These are phyloP conservation scores for Gibbula magus DNA, from an alignment of 2,888 invertebrate genomes.

Conservation along the genomic window DNA sequence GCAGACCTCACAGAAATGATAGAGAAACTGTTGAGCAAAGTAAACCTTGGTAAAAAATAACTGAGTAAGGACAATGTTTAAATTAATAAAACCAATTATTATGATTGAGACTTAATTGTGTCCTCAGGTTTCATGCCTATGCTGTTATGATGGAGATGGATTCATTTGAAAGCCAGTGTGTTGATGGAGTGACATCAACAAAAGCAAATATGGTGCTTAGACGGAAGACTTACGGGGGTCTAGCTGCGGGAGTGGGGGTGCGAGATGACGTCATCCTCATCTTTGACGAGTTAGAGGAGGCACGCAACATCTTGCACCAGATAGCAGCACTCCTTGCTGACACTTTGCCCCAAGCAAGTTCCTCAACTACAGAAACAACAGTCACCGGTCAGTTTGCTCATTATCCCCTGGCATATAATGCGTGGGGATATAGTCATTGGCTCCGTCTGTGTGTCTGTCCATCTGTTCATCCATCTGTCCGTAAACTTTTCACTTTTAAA, in stretches of 20 bases:
- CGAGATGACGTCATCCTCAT: conserved; percentile 73
- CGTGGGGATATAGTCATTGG: too few relatives aligned
- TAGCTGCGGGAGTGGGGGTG: conserved; percentile 73
- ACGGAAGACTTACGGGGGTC: conserved; percentile 72
- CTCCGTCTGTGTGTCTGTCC: neutral
- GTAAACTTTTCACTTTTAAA: too few relatives aligned
- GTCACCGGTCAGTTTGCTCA: neutral
- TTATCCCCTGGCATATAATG: too few relatives aligned
- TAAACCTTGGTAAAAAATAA: too few relatives aligned
- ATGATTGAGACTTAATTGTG: too few relatives aligned
- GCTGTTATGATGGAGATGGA: conserved; percentile 74
- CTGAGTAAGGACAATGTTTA: too few relatives aligned
- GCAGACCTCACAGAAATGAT: too few relatives aligned
- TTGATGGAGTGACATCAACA: conserved; percentile 56
- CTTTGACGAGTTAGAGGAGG: conserved; percentile 75
- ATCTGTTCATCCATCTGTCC: too few relatives aligned
- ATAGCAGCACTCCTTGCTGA: conserved; percentile 61
- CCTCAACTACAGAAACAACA: neutral
- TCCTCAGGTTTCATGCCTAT: conserved; percentile 73
- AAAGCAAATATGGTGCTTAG: conserved; percentile 69
- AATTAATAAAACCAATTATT: too few relatives aligned
- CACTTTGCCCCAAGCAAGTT: too few relatives aligned
- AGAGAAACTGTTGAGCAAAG: too few relatives aligned
- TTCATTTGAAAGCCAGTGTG: conserved; percentile 66
- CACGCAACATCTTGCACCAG: conserved; percentile 65